Conservation (phyloP, 2,797 vertebrate genomes). For the Darevskia nairensis region DNA sequence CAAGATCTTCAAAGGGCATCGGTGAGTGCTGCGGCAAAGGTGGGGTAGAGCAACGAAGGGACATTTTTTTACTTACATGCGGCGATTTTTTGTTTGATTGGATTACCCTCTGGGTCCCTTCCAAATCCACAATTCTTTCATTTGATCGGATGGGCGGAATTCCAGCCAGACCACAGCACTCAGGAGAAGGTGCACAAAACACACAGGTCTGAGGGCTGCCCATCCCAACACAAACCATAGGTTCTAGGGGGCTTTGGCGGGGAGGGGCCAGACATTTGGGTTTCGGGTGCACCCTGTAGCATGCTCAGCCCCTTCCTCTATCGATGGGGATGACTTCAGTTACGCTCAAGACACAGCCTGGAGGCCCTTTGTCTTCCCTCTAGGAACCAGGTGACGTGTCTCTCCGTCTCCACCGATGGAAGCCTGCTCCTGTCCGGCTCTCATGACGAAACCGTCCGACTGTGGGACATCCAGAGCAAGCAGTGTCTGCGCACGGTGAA, state of each 20-base stretch:
- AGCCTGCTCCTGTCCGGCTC: constrained; percentile 92
- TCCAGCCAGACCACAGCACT: no score
- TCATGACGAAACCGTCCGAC: constrained; percentile 90
- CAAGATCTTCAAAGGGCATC: constrained; percentile 94
- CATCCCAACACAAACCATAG: no score
- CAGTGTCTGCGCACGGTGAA: constrained; percentile 90
- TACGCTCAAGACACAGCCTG: not conserved
- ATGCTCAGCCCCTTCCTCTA: not conserved
- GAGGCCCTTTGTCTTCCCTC: not conserved
- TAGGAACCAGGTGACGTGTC: constrained; percentile 93
- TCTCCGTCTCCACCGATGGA: constrained; percentile 93
- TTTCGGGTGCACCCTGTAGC: not conserved
- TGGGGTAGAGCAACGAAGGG: no score
- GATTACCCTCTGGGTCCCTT: not conserved
- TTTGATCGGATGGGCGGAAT: not conserved
- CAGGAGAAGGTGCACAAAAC: no score
- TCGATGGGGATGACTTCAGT: accelerated
- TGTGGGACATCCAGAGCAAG: constrained; percentile 96
- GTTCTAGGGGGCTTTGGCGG: no score
- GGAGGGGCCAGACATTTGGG: not conserved
- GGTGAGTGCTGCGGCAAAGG: constrained; percentile 74
- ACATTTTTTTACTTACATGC: no score
- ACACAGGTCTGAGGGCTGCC: no score
- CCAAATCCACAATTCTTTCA: no score
- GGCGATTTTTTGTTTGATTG: no score